phyloP scores from a whole-genome alignment of 2,888 invertebrate species.

The Parasteatoda lunata region DNA sequence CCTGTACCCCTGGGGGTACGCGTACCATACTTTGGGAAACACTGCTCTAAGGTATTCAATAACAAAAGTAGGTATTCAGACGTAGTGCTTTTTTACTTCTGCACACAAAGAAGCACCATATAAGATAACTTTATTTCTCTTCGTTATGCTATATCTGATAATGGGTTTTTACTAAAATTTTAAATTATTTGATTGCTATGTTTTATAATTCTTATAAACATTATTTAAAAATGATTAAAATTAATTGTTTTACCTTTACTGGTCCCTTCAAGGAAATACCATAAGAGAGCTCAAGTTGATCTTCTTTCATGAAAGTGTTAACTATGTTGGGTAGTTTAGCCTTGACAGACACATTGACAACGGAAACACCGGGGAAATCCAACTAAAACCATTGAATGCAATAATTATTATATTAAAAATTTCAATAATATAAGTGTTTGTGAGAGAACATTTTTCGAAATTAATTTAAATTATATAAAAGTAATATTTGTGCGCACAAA shows the following conservation, averaged over 20 bases:
- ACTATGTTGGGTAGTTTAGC: constrained; percentile 67
- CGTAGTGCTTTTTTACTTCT: no score
- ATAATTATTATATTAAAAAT: background rate
- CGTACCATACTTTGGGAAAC: no score
- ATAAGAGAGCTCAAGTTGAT: constrained; percentile 84
- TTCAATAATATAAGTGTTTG: background rate
- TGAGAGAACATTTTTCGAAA: background rate
- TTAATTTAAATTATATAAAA: background rate
- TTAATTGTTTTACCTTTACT: constrained; percentile 38
- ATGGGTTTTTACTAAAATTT: no score
- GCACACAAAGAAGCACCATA: no score
- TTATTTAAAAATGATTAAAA: background rate
- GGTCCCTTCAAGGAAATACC: constrained; percentile 77
- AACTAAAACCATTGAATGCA: constrained; percentile 65
- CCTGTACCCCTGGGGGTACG: no score
- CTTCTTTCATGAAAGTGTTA: constrained; percentile 82
- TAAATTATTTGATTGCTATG: no score
- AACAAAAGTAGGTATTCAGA: no score
- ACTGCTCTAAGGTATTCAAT: no score
- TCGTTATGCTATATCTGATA: no score
- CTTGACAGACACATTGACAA: constrained; percentile 70
- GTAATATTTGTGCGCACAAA: background rate
- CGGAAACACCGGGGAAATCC: constrained; percentile 70
- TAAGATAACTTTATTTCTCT: no score
- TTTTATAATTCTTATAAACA: no score